Evolutionary conservation across 2,113 vertebrate genomes (phyloP).

Genomic region (Sorex fumeus): DNA sequence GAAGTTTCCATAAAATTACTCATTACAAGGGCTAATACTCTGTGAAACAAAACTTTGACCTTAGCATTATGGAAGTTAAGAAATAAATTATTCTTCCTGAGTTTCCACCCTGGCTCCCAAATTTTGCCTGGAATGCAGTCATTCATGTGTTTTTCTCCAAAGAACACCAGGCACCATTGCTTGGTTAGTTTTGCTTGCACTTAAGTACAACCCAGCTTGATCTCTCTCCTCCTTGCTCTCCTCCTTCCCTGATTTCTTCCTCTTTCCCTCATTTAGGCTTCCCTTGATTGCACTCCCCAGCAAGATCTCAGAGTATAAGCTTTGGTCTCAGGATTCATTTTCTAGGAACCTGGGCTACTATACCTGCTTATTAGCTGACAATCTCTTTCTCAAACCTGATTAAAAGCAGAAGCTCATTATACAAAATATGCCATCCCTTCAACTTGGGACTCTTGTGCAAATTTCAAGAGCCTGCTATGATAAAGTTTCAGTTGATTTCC

Average conservation of each 20-base stretch:
- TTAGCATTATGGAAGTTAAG: neutral
- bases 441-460: neutral
- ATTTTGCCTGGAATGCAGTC: neutral
- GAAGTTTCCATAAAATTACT: slow-evolving; percentile 33
- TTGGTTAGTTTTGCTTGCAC: neutral
- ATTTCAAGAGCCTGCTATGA: slow-evolving; percentile 22
- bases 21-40: neutral
- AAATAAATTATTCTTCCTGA: neutral
- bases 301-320: neutral
- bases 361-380: neutral
- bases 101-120: accelerated
- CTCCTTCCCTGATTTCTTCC: neutral
- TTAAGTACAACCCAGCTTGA: neutral
- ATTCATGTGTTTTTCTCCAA: neutral
- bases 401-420: neutral
- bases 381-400: neutral
- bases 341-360: neutral
- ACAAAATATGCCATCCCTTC: neutral
- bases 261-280: neutral
- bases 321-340: neutral
- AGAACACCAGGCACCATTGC: neutral
- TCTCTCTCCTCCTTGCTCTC: neutral
- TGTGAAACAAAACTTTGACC: neutral
- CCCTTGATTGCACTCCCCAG: neutral
- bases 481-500: slow-evolving; percentile 9